A percentile compares a stretch with the other conserved stretches of the same genome.
These are phyloP conservation scores for roundworm (Caenorhabditis elegans) DNA, from an alignment of 1,140 invertebrate genomes.

Conservation along the genomic window WBcel235 BX284604.4:4297001-4297500, in stretches of 20 bases:
- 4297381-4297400: slow-evolving; percentile 6
- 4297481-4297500: slow-evolving; percentile 3
- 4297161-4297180: too few relatives aligned
- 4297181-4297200: too few relatives aligned
- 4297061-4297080: too few relatives aligned
- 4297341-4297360: not conserved
- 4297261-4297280: not conserved
- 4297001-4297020: not conserved
- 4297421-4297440: slow-evolving; percentile 6
- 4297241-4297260: not conserved
- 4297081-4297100: too few relatives aligned
- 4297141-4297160: too few relatives aligned
- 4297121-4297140: too few relatives aligned
- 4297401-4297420: slow-evolving; percentile 13
- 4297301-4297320: not conserved
- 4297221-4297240: not conserved
- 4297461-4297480: not conserved
- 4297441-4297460: not conserved
- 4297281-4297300: not conserved
- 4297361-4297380: not conserved
- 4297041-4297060: too few relatives aligned
- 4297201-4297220: too few relatives aligned
- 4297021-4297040: not conserved
- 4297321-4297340: not conserved
- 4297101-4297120: too few relatives aligned